phyloP scores from a whole-genome alignment of 2,888 invertebrate genomes.

The Sipha maydis region DNA sequence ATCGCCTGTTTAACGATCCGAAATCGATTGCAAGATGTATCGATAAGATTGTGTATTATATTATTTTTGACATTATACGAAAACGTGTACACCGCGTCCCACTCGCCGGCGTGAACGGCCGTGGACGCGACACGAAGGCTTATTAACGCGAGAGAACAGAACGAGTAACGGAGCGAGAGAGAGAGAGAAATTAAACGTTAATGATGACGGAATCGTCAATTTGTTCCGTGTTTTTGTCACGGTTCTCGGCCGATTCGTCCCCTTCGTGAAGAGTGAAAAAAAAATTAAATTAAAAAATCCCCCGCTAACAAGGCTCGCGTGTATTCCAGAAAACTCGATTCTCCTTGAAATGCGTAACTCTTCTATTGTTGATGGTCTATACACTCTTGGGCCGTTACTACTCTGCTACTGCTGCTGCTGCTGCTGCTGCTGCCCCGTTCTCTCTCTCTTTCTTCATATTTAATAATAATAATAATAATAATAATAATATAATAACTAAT shows the following conservation, averaged over 20 bases:
- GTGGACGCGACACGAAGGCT: constrained; percentile 3
- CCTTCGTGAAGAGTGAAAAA: constrained; percentile 6
- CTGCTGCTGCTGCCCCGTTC: background rate
- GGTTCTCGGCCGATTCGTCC: constrained; percentile 26
- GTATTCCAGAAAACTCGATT: constrained; percentile 41
- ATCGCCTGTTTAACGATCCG: background rate
- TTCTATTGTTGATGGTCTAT: constrained; percentile 26
- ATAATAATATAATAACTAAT: constrained; percentile 25
- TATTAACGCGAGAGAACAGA: constrained; percentile 39
- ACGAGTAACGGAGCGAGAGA: background rate
- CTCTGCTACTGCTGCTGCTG: background rate
- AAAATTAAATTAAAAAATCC: constrained; percentile 5
- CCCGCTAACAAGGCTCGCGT: constrained; percentile 51
- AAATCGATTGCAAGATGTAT: constrained; percentile 18
- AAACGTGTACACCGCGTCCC: background rate
- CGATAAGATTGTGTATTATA: background rate
- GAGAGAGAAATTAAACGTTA: constrained; percentile 46
- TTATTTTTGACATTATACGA: background rate
- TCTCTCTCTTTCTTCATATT: background rate
- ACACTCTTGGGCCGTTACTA: background rate
- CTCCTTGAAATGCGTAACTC: constrained; percentile 54
- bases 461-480: background rate
- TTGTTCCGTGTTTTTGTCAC: constrained; percentile 60
- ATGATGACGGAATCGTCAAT: constrained; percentile 57
- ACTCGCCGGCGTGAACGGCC: background rate